A percentile compares a stretch with the other conserved stretches of the same genome.
Conservation (phyloP, 2,888 invertebrate genomes). For the Lomographa bimaculata region DNA sequence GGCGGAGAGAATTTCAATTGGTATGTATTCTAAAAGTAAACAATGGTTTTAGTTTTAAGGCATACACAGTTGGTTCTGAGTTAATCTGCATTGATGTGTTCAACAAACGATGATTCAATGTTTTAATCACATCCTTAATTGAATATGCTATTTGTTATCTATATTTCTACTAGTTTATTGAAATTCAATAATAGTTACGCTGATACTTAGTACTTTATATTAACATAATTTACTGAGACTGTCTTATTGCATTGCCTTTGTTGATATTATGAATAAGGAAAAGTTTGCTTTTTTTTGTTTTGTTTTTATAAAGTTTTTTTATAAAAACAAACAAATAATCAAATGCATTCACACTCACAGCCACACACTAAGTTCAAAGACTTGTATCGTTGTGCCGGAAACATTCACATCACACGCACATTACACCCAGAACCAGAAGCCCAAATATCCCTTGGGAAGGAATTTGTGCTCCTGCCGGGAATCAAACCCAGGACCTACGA, state of each 20-base stretch:
- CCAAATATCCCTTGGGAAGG: too few species aligned
- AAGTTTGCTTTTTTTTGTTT: conserved; percentile 5
- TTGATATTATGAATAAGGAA: conserved; percentile 10
- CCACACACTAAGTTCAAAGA: too few species aligned
- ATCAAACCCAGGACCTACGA: too few species aligned
- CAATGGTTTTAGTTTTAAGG: conserved; percentile 37
- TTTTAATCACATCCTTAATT: conserved; percentile 25
- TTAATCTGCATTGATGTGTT: conserved; percentile 7
- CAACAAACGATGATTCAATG: conserved; percentile 26
- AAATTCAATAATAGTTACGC: conserved; percentile 1
- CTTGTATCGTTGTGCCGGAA: too few species aligned
- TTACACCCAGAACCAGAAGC: too few species aligned
- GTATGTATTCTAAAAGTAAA: conserved; percentile 83
- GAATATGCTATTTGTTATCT: conserved; percentile 18
- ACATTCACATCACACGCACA: too few species aligned
- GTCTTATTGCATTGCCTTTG: conserved; percentile 1
- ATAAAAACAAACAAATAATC: too few species aligned
- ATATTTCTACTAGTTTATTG: conserved; percentile 7
- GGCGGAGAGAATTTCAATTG: conserved; percentile 98
- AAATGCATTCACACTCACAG: too few species aligned
- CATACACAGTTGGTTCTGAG: conserved; percentile 3
- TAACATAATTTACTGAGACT: background rate
- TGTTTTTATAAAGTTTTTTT: too few species aligned
- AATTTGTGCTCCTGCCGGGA: too few species aligned
- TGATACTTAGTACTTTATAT: too few species aligned